phyloP scores from a whole-genome alignment of 1,140 invertebrate genomes.

The Bombus superbus region DNA sequence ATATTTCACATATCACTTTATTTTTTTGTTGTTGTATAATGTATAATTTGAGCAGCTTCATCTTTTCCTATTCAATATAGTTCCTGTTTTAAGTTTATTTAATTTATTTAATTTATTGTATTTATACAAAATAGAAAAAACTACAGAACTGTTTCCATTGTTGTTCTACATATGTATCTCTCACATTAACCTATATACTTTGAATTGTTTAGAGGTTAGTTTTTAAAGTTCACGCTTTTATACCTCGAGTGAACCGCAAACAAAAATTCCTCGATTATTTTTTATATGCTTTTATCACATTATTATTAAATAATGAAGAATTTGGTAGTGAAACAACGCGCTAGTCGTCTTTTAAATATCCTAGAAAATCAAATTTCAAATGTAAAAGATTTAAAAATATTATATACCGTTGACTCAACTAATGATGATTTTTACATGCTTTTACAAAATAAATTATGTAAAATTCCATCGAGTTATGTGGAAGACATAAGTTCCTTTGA shows the following conservation, averaged over 20 bases:
- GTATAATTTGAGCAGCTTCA: neutral
- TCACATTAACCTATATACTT: neutral
- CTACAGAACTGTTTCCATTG: neutral
- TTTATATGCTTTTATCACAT: too few relatives aligned
- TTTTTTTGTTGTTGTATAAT: neutral
- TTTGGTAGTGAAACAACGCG: conserved; percentile 58
- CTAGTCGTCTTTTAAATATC: neutral
- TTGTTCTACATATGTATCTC: neutral
- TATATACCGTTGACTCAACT: conserved; percentile 65
- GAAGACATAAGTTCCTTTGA: conserved; percentile 21
- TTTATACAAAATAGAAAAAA: neutral
- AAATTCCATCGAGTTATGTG: conserved; percentile 54
- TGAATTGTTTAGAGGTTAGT: neutral
- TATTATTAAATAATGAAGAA: conserved; percentile 71
- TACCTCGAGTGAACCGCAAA: neutral
- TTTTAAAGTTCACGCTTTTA: neutral
- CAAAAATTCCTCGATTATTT: neutral
- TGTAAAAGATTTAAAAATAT: conserved; percentile 8
- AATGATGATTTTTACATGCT: conserved; percentile 72
- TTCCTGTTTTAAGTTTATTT: neutral
- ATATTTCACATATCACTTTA: neutral
- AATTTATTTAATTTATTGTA: neutral
- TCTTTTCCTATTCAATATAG: neutral
- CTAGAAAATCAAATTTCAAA: neutral
- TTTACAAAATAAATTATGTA: conserved; percentile 50